A percentile compares a stretch with the other conserved stretches of the same genome.
phyloP scores from a whole-genome alignment of 53 echinoderm and acorn worm genomes.

The Arbacia lixula region DNA sequence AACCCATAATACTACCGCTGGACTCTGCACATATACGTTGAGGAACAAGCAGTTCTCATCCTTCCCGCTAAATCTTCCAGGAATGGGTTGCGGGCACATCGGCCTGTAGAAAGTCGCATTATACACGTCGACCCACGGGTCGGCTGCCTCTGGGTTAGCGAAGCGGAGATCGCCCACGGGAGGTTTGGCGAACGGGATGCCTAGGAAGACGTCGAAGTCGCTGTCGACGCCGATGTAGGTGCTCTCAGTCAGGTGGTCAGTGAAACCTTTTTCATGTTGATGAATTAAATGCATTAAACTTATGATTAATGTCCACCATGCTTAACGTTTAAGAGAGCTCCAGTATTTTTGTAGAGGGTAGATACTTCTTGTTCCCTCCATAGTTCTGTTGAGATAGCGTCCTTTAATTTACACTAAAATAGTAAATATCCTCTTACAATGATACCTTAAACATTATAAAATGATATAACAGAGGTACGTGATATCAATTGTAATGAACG shows the following conservation, averaged over 20 bases:
- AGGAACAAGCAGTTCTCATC: conserved; percentile 69
- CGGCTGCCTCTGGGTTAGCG: conserved; percentile 52
- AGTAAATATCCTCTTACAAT: no score
- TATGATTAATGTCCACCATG: not conserved
- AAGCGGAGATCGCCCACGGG: conserved; percentile 78
- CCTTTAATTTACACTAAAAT: no score
- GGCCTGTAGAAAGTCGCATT: conserved; percentile 64
- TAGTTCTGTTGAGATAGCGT: no score
- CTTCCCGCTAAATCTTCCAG: not conserved
- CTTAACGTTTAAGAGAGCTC: not conserved
- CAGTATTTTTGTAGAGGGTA: not conserved
- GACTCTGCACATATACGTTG: conserved; percentile 51
- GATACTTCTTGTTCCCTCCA: no score
- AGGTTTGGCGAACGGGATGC: conserved; percentile 84
- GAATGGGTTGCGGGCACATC: conserved; percentile 41
- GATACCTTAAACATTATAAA: no score
- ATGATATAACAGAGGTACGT: no score
- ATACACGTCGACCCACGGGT: conserved; percentile 55
- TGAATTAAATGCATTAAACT: not conserved
- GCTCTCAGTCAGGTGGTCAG: conserved; percentile 59
- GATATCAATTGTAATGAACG: no score
- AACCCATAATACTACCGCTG: no score
- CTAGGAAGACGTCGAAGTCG: conserved; percentile 70
- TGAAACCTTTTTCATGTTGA: conserved; percentile 21
- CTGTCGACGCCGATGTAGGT: conserved; percentile 60